A percentile compares a stretch with the other conserved stretches of the same genome.
Conservation (phyloP, 1,140 invertebrate genomes). For the Psix sp. region DNA sequence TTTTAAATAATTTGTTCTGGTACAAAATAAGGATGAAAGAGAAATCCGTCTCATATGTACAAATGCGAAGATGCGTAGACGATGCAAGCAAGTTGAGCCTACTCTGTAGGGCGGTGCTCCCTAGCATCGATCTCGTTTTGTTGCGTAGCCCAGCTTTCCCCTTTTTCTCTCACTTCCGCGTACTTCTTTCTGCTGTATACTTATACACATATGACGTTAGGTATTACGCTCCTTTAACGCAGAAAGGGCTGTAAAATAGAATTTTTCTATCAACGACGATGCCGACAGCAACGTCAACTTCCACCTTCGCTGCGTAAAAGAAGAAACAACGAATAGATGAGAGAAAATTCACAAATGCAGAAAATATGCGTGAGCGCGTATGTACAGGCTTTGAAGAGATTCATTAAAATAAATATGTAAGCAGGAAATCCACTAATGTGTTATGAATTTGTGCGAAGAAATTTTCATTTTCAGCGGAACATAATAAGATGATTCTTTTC, state of each 20-base stretch:
- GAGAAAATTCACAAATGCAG: constrained; percentile 57
- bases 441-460: constrained; percentile 24
- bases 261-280: constrained; percentile 64
- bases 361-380: constrained; percentile 66
- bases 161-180: constrained; percentile 60
- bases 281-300: constrained; percentile 51
- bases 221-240: constrained; percentile 63
- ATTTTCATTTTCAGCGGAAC: constrained; percentile 6
- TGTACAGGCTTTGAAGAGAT: constrained; percentile 61
- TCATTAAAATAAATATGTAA: constrained; percentile 74
- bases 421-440: constrained; percentile 37
- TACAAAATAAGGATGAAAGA: constrained; percentile 26
- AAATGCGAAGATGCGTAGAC: constrained; percentile 73
- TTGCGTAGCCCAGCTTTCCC: constrained; percentile 69
- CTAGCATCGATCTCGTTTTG: constrained; percentile 73
- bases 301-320: constrained; percentile 32
- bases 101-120: constrained; percentile 74
- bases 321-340: constrained; percentile 60
- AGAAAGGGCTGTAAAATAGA: constrained; percentile 67
- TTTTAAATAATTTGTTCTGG: not conserved
- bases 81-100: constrained; percentile 63
- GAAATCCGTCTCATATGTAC: constrained; percentile 49
- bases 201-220: constrained; percentile 65
- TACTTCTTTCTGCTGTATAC: constrained; percentile 66
- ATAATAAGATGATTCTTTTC: constrained; percentile 13